Base-by-base conservation (phyloP, 2,113 vertebrate genomes). In the Otis tarda region DNA sequence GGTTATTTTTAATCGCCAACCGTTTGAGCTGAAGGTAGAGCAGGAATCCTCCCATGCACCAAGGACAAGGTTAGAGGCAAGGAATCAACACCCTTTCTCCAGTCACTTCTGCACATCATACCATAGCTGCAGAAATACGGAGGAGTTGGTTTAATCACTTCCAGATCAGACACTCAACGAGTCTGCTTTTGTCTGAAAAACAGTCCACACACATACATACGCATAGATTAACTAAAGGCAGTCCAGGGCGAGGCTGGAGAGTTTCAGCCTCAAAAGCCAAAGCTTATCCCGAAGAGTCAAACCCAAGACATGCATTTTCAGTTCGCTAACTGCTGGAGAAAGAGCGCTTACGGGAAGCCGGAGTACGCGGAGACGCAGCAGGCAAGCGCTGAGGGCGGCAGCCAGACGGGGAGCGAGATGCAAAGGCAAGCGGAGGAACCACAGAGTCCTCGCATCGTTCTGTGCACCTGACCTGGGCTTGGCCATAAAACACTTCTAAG, bases 51-150 rank as follows among this genome's bases (percentile, higher is more conserved):
- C 12, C 10, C 18, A 14, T 5, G 6, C 16, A 37, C 41, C 78
- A 64, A 6, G 23, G 65, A 2, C 33, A 45, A 22, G 9, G 24
- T 17, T 14, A 28, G 37, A 83, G 43, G 20, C 3, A 19, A 31
- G 35, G 18, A 73, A 82, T 30, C 30, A 28, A 2, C 2, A 13
- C 50, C 43, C 39, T 52, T 53, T 49, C 27, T 17, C n/a, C 3
- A 39, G 20, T 19, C 15, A 18, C 33, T 39, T 43, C 65, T 82
- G 80, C 37, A 10, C 0, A 0, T 3, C 3, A 1, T 10, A 21
- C 13, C 64, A 57, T 1, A 27, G 45, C 61, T 19, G 20, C 20
- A 87, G 70, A 68, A 84, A 85, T 6, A 39, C 1, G 12, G 45
- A 73, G 35, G 19, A 61, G 37, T 4, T 60, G n/a, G 22, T 37